A percentile compares a stretch with the other conserved stretches of the same genome.
Evolutionary conservation across 2,797 vertebrate genomes (phyloP).

Genomic region (Pelobates cultripes): DNA sequence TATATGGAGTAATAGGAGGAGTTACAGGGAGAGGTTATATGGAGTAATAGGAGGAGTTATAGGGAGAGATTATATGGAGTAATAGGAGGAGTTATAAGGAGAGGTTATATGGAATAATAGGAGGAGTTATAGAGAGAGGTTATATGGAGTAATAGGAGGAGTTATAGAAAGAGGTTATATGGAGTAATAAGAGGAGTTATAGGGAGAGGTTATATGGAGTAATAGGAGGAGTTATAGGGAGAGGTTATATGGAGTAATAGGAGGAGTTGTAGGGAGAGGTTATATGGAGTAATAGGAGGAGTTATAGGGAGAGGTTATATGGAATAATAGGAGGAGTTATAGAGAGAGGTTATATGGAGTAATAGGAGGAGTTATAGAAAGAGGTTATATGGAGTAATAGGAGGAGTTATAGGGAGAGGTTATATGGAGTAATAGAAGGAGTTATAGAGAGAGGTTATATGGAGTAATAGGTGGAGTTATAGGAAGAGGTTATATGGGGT

Average conservation of each 20-base stretch:
- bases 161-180: neutral
- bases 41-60: too few species aligned
- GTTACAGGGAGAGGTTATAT: neutral
- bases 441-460: neutral
- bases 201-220: neutral
- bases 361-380: neutral
- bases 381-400: constrained; percentile 1
- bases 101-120: neutral
- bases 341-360: neutral
- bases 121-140: neutral
- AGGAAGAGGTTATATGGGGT: too few species aligned
- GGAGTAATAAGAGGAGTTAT: neutral
- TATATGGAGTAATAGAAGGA: neutral
- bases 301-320: neutral
- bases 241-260: neutral
- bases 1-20: neutral
- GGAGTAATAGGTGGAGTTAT: neutral
- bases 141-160: neutral
- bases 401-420: neutral
- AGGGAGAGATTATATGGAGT: neutral
- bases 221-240: neutral
- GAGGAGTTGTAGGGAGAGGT: neutral
- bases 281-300: neutral
- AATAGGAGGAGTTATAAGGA: neutral
- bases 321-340: neutral